A percentile compares a stretch with the other conserved stretches of the same genome.
phyloP scores from a whole-genome alignment of 2,113 vertebrate species.

The Puma concolor region DNA sequence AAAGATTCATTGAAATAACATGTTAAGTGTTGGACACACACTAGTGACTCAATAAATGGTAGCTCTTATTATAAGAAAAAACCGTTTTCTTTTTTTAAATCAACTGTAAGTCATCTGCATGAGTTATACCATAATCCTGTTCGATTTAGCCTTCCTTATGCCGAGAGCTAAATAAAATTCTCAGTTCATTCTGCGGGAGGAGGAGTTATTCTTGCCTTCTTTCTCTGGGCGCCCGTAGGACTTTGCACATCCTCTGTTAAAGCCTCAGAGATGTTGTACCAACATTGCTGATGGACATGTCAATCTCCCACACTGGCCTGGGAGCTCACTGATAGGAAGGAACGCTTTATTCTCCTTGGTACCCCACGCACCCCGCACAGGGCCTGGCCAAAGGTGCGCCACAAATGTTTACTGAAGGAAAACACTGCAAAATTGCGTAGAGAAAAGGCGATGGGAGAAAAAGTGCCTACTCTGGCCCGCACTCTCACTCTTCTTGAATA shows the following conservation, averaged over 20 bases:
- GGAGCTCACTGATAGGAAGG: background rate
- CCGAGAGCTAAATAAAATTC: constrained; percentile 26
- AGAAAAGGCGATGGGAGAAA: background rate
- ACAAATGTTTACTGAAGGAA: background rate
- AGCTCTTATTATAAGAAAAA: background rate
- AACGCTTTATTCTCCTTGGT: background rate
- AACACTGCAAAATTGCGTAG: background rate
- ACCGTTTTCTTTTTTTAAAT: background rate
- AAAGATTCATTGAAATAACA: constrained; percentile 37
- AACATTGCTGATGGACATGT: no score
- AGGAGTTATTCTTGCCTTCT: background rate
- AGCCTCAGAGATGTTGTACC: background rate
- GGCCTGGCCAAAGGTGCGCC: background rate
- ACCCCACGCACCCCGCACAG: no score
- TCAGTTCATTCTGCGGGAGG: background rate
- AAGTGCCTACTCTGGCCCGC: background rate
- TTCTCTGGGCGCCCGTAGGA: background rate
- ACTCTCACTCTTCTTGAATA: background rate
- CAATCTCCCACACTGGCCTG: background rate
- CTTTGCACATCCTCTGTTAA: background rate
- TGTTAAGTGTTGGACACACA: background rate
- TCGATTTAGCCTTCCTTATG: background rate
- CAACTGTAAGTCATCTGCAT: constrained; percentile 1
- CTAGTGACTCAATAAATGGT: constrained; percentile 36
- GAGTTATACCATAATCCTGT: constrained; percentile 8